phyloP scores from a whole-genome alignment of 2,113 vertebrate genomes.

The Lucifuga dentata region DNA sequence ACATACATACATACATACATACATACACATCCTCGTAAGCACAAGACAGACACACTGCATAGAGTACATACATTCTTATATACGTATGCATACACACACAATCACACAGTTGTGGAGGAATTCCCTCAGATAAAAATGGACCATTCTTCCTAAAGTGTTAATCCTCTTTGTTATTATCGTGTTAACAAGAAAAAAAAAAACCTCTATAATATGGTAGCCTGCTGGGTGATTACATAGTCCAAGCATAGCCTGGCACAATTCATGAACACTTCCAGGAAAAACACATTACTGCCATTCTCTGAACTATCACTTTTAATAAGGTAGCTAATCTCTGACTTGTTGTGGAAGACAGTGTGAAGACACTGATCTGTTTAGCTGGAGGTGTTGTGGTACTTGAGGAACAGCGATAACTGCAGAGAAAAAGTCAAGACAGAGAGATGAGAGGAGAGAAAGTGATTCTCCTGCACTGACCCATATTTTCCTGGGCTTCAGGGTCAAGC shows the following conservation, averaged over 20 bases:
- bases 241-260: slow-evolving; percentile 42
- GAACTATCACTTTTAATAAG: slow-evolving; percentile 54
- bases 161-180: slow-evolving; percentile 71
- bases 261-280: slow-evolving; percentile 71
- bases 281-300: slow-evolving; percentile 41
- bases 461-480: slow-evolving; percentile 18
- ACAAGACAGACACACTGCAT: slow-evolving; percentile 12
- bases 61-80: neutral
- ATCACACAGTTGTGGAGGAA: slow-evolving; percentile 25
- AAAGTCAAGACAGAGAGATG: neutral
- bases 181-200: slow-evolving; percentile 76
- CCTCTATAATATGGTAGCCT: slow-evolving; percentile 62
- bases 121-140: slow-evolving; percentile 39
- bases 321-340: slow-evolving; percentile 15
- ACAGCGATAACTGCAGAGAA: neutral
- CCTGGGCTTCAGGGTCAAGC: slow-evolving; percentile 27
- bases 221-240: slow-evolving; percentile 64
- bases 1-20: neutral
- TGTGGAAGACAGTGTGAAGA: slow-evolving; percentile 11
- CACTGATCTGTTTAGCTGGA: slow-evolving; percentile 29
- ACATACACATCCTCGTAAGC: neutral
- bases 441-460: slow-evolving; percentile 1
- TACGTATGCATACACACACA: slow-evolving; percentile 9
- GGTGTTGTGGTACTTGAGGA: slow-evolving; percentile 17
- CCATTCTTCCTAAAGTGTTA: slow-evolving; percentile 47